Evolutionary conservation across 2,797 vertebrate genomes (phyloP), one percentile per base, ranked within the genome.

Genomic region (Notamacropus eugenii): DNA sequence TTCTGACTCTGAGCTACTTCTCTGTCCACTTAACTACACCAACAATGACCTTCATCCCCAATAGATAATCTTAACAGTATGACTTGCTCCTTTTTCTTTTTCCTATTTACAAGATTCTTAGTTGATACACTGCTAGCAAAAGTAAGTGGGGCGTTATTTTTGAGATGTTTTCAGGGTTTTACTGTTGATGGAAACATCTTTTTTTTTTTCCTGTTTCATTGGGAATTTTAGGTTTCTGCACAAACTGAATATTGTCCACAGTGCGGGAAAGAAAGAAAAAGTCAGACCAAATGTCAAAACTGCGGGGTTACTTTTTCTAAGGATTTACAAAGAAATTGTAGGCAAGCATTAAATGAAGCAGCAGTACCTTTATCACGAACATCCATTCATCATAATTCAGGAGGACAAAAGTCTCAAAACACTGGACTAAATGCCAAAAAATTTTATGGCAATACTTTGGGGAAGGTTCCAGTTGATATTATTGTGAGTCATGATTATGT

Each of bases 371-470:
- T 99, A 54, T 98, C 99, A 40, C 99, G 99, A 34, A 99, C 99
- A 8, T 99, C 99, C 95, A 98, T 99, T 98, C 99, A 99, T 97
- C 98, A 99, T 55, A 99, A 99, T 98, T 98, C 98, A 95, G 67
- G 98, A 92, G 98, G 98, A 96, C 99, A 99, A 55, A 98, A 99
- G 97, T 98, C 98, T 98, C 96, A 99, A 98, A 97, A 98, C 98
- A 97, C 98, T 98, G 98, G 98, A 97, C 98, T 99, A 98, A 98
- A 97, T 97, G 98, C 98, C 97, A 99, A 99, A 97, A 99, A 98
- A 98, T 99, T 99, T 98, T 99, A 99, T 96, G 98, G 99, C 96
- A 98, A 98, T 58, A 96, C 97, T 95, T 91, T 98, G 24, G 98
- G 98, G 55, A 97, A 98, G 93, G 98, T 98, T 98, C 98, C 98